Base-by-base conservation (phyloP, 2,797 vertebrate species). In the Enteromius mattozi region DNA sequence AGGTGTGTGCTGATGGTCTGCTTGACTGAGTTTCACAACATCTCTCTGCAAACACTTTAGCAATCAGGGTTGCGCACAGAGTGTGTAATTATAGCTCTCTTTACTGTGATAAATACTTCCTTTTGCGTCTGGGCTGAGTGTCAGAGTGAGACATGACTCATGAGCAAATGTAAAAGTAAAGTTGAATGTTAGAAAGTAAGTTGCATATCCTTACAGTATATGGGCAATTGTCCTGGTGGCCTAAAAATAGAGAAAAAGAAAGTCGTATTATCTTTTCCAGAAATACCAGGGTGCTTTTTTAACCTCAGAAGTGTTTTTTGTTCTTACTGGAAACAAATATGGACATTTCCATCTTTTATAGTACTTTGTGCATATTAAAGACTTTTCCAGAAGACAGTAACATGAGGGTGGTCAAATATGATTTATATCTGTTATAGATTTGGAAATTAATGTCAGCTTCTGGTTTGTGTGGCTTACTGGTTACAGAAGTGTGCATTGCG, bases 11-110 rank as follows among this genome's bases (percentile, higher is more conserved):
- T 80, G 49, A 82, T 40, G 30, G 54, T 83, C 30, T 85, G 80
- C 83, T 30, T 86, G 69, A 86, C 74, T 80, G 81, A 76, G 80
- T 72, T 79, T 72, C 14, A 72, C 49, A 72, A 68, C 78, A 84
- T 19, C 54, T 74, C 51, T 40, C 63, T 81, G 59, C 70, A 88
- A 86, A 88, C 83, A 86, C 82, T 78, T 70, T 17, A 76, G 56
- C 66, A 83, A 71, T 84, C 71, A 69, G 17, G 9, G 35, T 56
- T 56, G 81, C 27, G 33, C 16, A 80, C 5, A 54, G 16, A 19
- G 51, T 61, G 14, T 81, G 78, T 61, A 54, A 84, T 71, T 80
- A 74, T 33, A 63, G 49, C 33, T 66, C 17, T 42, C 21, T 45
- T n/a, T 75, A 51, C 54, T 24, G 78, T 27, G 63, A 63, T 81